Evolutionary conservation across 2,113 vertebrate genomes (phyloP).

Genomic region (Camelus dromedarius): DNA sequence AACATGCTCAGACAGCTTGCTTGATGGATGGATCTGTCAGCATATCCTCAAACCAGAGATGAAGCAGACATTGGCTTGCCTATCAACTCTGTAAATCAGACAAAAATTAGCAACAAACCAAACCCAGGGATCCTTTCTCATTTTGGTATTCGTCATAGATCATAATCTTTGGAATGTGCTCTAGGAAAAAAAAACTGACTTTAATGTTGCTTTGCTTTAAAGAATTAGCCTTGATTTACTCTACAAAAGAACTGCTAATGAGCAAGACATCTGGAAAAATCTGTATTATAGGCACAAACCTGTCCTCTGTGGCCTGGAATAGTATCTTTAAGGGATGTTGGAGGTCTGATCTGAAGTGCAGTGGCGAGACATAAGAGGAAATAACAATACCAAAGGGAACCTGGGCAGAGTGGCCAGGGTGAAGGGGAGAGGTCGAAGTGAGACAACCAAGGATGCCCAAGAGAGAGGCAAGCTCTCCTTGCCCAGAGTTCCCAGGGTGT

Average conservation of each 20-base stretch:
- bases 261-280: conserved; percentile 34
- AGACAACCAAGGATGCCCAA: neutral
- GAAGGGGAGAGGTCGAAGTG: neutral
- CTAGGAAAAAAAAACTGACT: neutral
- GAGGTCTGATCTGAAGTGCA: neutral
- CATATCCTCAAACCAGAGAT: neutral
- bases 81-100: conserved; percentile 69
- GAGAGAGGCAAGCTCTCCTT: neutral
- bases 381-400: neutral
- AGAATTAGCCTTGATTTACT: conserved; percentile 57
- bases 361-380: neutral
- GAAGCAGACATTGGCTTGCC: neutral
- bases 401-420: neutral
- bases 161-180: conserved; percentile 65
- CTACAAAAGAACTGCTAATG: neutral
- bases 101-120: conserved; percentile 23
- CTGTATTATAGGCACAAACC: neutral
- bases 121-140: conserved; percentile 18
- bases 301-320: neutral
- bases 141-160: conserved; percentile 54
- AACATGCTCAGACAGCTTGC: conserved; percentile 35
- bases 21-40: conserved; percentile 70
- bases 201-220: conserved; percentile 14
- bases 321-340: neutral
- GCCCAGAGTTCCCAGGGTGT: too few species aligned